A percentile compares a stretch with the other conserved stretches of the same genome.
Evolutionary conservation across 1,140 invertebrate species (phyloP).

Genomic region (Lordiphosa collinella): DNA sequence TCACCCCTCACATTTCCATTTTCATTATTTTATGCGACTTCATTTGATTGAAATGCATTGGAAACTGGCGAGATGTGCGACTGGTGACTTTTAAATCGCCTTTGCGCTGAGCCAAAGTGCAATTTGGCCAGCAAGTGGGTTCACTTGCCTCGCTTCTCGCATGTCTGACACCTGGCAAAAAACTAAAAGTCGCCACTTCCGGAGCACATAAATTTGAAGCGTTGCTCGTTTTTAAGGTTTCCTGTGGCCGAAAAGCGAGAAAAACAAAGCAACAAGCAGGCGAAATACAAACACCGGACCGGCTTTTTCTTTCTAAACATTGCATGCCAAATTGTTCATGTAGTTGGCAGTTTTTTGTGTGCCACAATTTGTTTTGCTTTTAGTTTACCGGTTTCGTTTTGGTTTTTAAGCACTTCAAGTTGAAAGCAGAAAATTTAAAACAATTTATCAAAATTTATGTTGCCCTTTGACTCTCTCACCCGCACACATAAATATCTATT

Average conservation of each 20-base stretch:
- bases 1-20: constrained; percentile 17
- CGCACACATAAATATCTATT: constrained; percentile 67
- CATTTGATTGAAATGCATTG: constrained; percentile 66
- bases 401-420: constrained; percentile 44
- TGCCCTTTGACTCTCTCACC: constrained; percentile 5
- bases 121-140: constrained; percentile 27
- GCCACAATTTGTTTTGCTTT: constrained; percentile 58
- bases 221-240: constrained; percentile 59
- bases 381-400: constrained; percentile 23
- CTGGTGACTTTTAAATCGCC: constrained; percentile 32
- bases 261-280: constrained; percentile 33
- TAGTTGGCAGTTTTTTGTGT: constrained; percentile 49
- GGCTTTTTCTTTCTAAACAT: constrained; percentile 31
- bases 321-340: constrained; percentile 58
- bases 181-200: constrained; percentile 70
- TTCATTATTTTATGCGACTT: constrained; percentile 65
- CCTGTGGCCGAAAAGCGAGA: constrained; percentile 11
- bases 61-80: constrained; percentile 12
- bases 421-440: constrained; percentile 33
- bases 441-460: constrained; percentile 69
- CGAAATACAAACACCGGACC: constrained; percentile 29
- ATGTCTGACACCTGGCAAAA: constrained; percentile 61
- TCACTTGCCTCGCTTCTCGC: not conserved
- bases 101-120: constrained; percentile 14
- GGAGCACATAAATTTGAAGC: constrained; percentile 68